phyloP scores from a whole-genome alignment of 2,797 vertebrate genomes.

The Sebastes itinus region DNA sequence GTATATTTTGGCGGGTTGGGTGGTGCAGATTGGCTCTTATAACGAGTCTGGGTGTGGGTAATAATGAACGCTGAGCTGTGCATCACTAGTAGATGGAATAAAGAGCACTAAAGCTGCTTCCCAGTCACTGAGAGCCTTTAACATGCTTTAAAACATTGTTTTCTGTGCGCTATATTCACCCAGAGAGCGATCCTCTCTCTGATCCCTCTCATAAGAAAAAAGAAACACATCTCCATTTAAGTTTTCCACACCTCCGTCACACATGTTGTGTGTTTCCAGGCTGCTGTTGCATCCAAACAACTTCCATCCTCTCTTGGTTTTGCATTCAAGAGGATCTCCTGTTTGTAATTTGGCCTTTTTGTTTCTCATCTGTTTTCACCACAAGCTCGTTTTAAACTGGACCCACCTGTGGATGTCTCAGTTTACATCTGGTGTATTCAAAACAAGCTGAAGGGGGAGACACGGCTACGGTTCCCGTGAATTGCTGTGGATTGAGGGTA shows the following conservation, averaged over 20 bases:
- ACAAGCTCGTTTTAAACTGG: conserved; percentile 44
- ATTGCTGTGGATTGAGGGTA: conserved; percentile 18
- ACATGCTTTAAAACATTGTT: too few relatives aligned
- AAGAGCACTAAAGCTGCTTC: too few relatives aligned
- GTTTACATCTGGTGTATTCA: conserved; percentile 45
- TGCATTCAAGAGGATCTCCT: conserved; percentile 39
- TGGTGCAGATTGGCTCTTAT: too few relatives aligned
- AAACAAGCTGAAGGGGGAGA: conserved; percentile 39
- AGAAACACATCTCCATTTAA: background rate
- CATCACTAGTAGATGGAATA: too few relatives aligned
- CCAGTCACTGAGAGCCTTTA: too few relatives aligned
- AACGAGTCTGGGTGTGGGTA: too few relatives aligned
- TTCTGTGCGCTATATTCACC: too few relatives aligned
- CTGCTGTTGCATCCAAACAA: conserved; percentile 30
- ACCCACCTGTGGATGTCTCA: conserved; percentile 54
- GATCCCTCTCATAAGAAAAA: background rate
- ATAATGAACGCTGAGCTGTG: too few relatives aligned
- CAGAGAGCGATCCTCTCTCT: too few relatives aligned
- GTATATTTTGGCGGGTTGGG: too few relatives aligned
- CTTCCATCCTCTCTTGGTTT: conserved; percentile 26
- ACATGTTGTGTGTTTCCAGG: conserved; percentile 6
- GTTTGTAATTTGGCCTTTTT: conserved; percentile 55
- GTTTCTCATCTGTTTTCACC: conserved; percentile 39
- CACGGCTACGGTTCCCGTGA: conserved; percentile 25
- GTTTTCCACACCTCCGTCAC: conserved; percentile 26